A percentile compares a stretch with the other conserved stretches of the same genome.
phyloP scores from a whole-genome alignment of 2,888 invertebrate genomes.

The Napeogenes sylphis region DNA sequence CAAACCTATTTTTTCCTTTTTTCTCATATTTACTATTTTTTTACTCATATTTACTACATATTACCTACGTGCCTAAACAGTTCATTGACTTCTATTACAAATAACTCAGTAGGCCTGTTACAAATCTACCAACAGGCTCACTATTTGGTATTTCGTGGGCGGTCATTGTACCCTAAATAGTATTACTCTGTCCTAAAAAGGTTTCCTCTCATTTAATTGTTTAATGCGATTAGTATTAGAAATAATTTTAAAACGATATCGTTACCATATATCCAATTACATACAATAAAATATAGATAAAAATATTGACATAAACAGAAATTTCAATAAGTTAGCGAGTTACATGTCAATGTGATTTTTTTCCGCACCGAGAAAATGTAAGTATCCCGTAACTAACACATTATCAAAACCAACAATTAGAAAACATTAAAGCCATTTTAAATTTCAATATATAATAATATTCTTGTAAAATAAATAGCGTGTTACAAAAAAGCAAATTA shows the following conservation, averaged over 20 bases:
- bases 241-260: too few relatives aligned
- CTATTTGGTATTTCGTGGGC: constrained; percentile 19
- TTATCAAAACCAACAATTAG: too few relatives aligned
- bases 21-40: not conserved
- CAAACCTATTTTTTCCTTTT: not conserved
- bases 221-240: not conserved
- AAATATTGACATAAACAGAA: too few relatives aligned
- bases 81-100: not conserved
- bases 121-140: constrained; percentile 18
- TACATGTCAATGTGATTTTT: too few relatives aligned
- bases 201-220: not conserved
- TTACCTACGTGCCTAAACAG: not conserved
- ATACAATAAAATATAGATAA: too few relatives aligned
- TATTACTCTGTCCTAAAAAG: constrained; percentile 15
- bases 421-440: too few relatives aligned
- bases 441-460: not conserved
- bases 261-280: too few relatives aligned
- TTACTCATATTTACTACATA: too few relatives aligned
- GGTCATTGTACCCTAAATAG: constrained; percentile 34
- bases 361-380: too few relatives aligned
- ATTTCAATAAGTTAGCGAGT: too few relatives aligned
- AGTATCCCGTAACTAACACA: too few relatives aligned
- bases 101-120: too few relatives aligned
- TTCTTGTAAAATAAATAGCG: not conserved
- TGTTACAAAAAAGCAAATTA: constrained; percentile 6